Evolutionary conservation across 2,888 invertebrate genomes (phyloP).

Genomic region (Aphrophora alni): DNA sequence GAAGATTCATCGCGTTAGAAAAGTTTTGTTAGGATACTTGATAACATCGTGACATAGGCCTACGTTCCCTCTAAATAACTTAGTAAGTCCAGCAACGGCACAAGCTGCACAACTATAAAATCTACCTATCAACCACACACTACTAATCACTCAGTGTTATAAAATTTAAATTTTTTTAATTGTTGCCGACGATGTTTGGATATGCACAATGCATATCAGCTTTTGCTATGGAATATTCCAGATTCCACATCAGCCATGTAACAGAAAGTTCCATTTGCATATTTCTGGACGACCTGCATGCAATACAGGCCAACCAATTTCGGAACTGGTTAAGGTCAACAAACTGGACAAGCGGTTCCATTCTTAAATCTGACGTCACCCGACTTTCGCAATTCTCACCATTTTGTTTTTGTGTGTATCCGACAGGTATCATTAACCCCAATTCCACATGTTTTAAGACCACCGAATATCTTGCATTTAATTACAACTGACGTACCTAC

Average conservation of each 20-base stretch:
- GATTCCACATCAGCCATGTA: neutral
- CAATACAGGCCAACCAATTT: neutral
- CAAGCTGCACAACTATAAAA: no score
- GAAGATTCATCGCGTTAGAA: no score
- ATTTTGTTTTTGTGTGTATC: slow-evolving; percentile 1
- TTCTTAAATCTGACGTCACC: neutral
- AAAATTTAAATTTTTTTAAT: no score
- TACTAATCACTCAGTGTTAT: no score
- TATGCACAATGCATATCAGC: neutral
- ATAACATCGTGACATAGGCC: no score
- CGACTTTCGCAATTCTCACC: neutral
- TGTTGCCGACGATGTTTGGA: neutral
- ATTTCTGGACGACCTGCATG: slow-evolving; percentile 2
- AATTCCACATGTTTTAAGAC: slow-evolving; percentile 1
- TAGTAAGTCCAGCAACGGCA: no score
- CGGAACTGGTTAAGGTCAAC: neutral
- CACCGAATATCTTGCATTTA: neutral
- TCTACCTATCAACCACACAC: no score
- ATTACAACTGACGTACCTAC: neutral
- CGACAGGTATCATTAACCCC: slow-evolving; percentile 2
- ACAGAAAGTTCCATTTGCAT: neutral
- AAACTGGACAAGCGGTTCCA: slow-evolving; percentile 2
- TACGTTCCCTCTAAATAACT: no score
- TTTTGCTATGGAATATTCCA: neutral
- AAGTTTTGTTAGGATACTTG: no score